Conservation (phyloP, 2,113 vertebrate genomes). For the Sylvicapra grimmia region DNA sequence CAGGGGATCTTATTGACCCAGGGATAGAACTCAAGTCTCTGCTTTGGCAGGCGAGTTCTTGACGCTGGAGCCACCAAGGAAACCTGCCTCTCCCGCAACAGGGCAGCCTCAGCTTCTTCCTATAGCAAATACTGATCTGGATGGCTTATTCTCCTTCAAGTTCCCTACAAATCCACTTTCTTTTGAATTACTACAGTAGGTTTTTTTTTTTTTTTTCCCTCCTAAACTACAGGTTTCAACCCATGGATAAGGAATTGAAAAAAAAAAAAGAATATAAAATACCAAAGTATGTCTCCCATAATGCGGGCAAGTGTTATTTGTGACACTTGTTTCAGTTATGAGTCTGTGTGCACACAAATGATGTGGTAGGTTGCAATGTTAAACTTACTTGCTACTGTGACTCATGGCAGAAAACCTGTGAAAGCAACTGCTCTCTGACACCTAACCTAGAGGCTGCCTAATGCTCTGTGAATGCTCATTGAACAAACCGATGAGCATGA, state of each 20-base stretch:
- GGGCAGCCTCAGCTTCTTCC: not conserved
- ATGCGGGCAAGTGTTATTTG: not conserved
- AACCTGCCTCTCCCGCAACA: not conserved
- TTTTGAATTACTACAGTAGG: not conserved
- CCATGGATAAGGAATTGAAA: not conserved
- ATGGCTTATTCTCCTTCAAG: not conserved
- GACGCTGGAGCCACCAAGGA: not conserved
- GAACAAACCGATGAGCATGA: not conserved
- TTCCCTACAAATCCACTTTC: not conserved
- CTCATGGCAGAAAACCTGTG: not conserved
- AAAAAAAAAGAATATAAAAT: not conserved
- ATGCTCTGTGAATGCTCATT: not conserved
- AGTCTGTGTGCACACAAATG: not conserved
- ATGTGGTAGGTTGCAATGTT: not conserved
- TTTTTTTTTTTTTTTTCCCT: not conserved
- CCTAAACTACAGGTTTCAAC: not conserved
- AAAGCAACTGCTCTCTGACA: not conserved
- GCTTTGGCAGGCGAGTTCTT: not conserved
- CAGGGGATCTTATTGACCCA: not conserved
- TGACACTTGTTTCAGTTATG: not conserved
- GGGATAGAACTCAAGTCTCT: not conserved
- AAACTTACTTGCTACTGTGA: not conserved
- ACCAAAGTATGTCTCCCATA: not conserved
- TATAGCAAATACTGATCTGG: not conserved
- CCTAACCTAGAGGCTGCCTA: not conserved